A percentile compares a stretch with the other conserved stretches of the same genome.
Conservation (phyloP, 2,113 vertebrate genomes). For the Centrocercus urophasianus region DNA sequence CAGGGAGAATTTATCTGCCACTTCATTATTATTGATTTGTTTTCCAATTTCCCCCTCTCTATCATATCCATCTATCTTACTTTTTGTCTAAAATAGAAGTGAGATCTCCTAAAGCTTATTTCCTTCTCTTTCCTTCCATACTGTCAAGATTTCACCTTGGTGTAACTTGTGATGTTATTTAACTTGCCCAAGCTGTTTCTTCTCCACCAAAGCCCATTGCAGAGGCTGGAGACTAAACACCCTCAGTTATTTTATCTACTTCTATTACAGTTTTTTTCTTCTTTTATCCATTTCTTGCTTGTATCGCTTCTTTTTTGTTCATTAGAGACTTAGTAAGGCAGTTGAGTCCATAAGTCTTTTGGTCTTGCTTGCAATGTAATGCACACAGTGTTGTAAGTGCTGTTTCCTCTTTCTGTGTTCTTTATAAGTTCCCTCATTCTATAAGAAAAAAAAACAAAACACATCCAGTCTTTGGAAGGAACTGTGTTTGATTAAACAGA, state of each 20-base stretch:
- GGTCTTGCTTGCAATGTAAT: neutral
- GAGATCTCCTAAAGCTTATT: neutral
- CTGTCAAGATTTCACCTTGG: neutral
- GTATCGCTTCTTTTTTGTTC: neutral
- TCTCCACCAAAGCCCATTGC: neutral
- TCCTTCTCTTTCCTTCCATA: neutral
- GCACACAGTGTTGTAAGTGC: neutral
- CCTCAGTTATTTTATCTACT: neutral
- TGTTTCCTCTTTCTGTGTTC: neutral
- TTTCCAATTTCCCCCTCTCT: neutral
- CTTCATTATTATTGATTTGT: neutral
- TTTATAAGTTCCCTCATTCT: neutral
- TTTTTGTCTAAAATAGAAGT: neutral
- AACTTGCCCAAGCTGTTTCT: neutral
- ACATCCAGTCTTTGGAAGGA: neutral
- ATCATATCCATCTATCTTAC: neutral
- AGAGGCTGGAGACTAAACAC: neutral
- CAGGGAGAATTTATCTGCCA: neutral
- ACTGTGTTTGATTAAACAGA: neutral
- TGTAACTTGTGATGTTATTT: neutral
- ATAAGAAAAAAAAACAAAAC: neutral
- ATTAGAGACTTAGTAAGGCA: neutral
- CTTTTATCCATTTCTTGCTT: neutral
- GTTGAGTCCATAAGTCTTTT: neutral
- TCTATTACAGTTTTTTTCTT: neutral